Conservation (phyloP, 2,797 vertebrate genomes). For the Anguilla megastoma region DNA sequence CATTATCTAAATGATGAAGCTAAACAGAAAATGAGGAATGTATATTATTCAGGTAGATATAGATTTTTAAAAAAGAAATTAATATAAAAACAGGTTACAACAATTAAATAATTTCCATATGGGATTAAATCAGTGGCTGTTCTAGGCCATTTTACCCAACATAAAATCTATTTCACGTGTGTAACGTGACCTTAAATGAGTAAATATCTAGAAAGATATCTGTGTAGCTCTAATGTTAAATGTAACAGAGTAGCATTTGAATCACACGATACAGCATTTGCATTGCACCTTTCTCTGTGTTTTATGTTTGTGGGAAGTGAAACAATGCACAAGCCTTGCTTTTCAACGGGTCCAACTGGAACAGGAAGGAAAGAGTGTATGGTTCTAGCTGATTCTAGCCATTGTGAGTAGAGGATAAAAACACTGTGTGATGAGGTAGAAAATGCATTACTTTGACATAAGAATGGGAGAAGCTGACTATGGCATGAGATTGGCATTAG, state of each 20-base stretch:
- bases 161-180: neutral
- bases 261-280: neutral
- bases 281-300: neutral
- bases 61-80: neutral
- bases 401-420: conserved; percentile 54
- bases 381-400: conserved; percentile 34
- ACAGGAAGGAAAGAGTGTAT: conserved; percentile 31
- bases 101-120: neutral
- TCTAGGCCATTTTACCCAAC: neutral
- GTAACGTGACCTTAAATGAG: too few species aligned
- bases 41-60: neutral
- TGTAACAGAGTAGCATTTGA: neutral
- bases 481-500: conserved; percentile 33
- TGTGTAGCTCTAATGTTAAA: neutral
- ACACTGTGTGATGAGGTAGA: conserved; percentile 37
- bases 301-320: neutral
- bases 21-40: too few species aligned
- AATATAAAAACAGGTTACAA: too few species aligned
- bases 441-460: conserved; percentile 39
- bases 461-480: conserved; percentile 36
- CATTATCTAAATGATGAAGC: neutral
- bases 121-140: neutral
- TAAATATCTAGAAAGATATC: neutral
- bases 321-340: neutral
- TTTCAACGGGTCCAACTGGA: neutral